phyloP scores from a whole-genome alignment of 2,113 vertebrate species.

The Mirza zaza region DNA sequence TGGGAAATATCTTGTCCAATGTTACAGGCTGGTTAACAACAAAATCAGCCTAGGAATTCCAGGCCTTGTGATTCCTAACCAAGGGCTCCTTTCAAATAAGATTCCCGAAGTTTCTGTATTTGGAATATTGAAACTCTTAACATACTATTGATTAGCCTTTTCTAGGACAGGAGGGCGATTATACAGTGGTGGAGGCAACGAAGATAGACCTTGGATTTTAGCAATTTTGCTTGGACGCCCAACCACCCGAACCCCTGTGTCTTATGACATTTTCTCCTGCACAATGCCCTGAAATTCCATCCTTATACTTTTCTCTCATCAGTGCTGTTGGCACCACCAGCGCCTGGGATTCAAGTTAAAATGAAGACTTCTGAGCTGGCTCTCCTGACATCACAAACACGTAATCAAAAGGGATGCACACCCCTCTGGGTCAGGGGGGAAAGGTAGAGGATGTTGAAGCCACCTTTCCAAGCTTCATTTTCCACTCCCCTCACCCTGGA shows the following conservation, averaged over 20 bases:
- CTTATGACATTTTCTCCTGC: not conserved
- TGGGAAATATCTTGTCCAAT: not conserved
- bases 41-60: not conserved
- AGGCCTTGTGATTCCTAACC: not conserved
- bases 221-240: not conserved
- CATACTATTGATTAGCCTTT: not conserved
- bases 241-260: not conserved
- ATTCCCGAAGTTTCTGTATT: not conserved
- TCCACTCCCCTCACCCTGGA: not conserved
- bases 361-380: not conserved
- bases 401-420: accelerated
- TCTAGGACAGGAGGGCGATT: not conserved
- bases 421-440: not conserved
- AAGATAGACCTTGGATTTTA: not conserved
- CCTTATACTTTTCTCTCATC: not conserved
- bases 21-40: not conserved
- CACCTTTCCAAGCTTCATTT: not conserved
- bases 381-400: not conserved
- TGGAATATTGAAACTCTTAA: not conserved
- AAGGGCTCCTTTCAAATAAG: not conserved
- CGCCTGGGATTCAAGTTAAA: not conserved
- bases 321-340: not conserved
- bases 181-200: not conserved
- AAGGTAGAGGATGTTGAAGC: not conserved
- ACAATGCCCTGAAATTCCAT: not conserved